Conservation (phyloP, 2,797 vertebrate genomes). For the Argya squamiceps region DNA sequence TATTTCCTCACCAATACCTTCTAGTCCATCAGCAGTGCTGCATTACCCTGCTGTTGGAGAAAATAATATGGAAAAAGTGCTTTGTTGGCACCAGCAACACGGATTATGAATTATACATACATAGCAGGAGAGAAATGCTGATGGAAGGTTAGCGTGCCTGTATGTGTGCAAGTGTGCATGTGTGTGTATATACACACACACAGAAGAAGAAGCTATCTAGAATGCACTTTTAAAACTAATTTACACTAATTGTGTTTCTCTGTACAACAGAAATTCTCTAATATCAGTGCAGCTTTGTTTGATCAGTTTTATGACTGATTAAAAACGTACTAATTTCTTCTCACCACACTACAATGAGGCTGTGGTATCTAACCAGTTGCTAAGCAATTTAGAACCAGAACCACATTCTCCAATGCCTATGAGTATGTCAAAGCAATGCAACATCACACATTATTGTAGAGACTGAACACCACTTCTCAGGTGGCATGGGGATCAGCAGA, state of each 20-base stretch:
- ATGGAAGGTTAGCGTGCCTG: background rate
- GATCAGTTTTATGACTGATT: background rate
- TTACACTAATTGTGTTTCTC: background rate
- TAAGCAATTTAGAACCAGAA: slow-evolving; percentile 10
- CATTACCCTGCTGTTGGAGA: slow-evolving; percentile 57
- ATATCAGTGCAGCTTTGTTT: background rate
- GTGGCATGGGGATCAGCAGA: background rate
- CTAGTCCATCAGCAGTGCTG: slow-evolving; percentile 64
- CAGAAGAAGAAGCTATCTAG: background rate
- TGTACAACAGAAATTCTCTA: background rate
- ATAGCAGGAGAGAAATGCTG: slow-evolving; percentile 30
- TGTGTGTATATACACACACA: background rate
- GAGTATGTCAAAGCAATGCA: background rate
- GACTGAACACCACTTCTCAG: background rate
- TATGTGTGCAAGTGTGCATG: background rate
- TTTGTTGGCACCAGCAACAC: slow-evolving; percentile 79
- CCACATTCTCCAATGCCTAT: background rate
- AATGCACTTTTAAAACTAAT: background rate
- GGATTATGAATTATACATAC: slow-evolving; percentile 86
- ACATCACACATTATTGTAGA: background rate
- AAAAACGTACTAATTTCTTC: background rate
- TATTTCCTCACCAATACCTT: slow-evolving; percentile 66
- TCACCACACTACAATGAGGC: background rate
- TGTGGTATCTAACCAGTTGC: background rate
- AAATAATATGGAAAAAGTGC: slow-evolving; percentile 66